Conservation (phyloP, 2,113 vertebrate genomes). For the Lates calcarifer region DNA sequence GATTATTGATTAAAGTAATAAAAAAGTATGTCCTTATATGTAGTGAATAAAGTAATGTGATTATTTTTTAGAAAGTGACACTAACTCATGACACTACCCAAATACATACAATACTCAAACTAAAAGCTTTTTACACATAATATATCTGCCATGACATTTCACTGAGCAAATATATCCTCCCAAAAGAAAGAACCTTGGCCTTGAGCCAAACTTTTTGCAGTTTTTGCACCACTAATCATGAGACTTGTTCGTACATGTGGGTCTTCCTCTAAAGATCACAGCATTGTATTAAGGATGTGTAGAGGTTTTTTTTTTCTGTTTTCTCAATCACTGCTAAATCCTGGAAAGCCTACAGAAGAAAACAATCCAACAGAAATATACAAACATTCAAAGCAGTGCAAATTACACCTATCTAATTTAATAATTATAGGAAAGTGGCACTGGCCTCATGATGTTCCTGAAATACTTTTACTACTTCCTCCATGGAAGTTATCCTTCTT, state of each 20-base stretch:
- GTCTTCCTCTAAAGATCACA: slow-evolving; percentile 7
- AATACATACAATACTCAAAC: background rate
- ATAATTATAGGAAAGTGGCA: background rate
- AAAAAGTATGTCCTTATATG: too few species aligned
- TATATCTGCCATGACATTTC: background rate
- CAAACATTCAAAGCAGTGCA: background rate
- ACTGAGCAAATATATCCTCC: background rate
- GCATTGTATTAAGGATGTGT: background rate
- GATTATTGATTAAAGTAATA: background rate
- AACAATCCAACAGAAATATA: slow-evolving; percentile 3
- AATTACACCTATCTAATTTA: background rate
- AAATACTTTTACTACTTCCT: slow-evolving; percentile 75
- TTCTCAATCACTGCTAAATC: background rate
- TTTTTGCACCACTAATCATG: background rate
- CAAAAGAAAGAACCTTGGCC: background rate
- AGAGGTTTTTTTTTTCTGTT: background rate
- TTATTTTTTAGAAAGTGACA: background rate
- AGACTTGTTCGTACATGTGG: slow-evolving; percentile 34
- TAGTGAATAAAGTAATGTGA: background rate
- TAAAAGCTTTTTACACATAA: background rate
- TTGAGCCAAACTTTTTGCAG: background rate
- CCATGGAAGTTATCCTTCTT: slow-evolving; percentile 30
- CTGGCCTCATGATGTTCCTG: background rate
- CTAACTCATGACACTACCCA: background rate
- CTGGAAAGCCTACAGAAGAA: background rate